Base-by-base conservation (phyloP, 1,140 invertebrate genomes). In the Orussus abietinus region DNA sequence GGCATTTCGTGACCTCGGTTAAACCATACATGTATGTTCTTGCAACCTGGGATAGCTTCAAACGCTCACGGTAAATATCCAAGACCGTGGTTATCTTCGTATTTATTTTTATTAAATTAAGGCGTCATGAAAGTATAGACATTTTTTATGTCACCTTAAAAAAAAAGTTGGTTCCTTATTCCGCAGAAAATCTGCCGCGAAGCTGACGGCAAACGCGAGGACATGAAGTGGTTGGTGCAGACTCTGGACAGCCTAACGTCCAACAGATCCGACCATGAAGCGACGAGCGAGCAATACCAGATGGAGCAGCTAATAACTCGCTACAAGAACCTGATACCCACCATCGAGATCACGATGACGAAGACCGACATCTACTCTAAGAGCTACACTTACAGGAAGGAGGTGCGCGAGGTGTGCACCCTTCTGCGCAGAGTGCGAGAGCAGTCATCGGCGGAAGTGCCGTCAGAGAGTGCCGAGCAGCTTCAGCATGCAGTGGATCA, bases 171-270 rank as follows among this genome's bases (percentile, higher is more conserved):
- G 25, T 28, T 28, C 10, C 12, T 28, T 12, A 28, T 38, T 32
- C 57, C 45, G 12, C 62, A 92, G 89, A 83, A 81, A 64, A 86
- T 94, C 47, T 93, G 90, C 60, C 80, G 83, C 31, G 89, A 95
- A 74, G 90, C 93, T 42, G 90, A 94, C 60, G 80, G 79, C 30
- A 89, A 90, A 64, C 79, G 88, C 32, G 91, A 95, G 69, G 89
- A 93, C 51, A 92, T 95, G 83, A 94, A 94, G 59, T 94, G 91
- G 90, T 73, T 97, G 28, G 89, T 94, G 1, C 87, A 93, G 70
- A 90, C 86, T 11, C 67, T 96, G 21, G 91, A 96, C 53, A 84
- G 83, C 45, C 75, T 97, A 38, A 80, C 88, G 4, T 82, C 85
- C 22, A 89, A 92, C 65, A 83, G 86, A 51, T 80, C 83, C 3